Evolutionary conservation across 30 jellyfish, hydroid and myxozoan species (phyloP).

Genomic region (Clytia hemisphaerica): DNA sequence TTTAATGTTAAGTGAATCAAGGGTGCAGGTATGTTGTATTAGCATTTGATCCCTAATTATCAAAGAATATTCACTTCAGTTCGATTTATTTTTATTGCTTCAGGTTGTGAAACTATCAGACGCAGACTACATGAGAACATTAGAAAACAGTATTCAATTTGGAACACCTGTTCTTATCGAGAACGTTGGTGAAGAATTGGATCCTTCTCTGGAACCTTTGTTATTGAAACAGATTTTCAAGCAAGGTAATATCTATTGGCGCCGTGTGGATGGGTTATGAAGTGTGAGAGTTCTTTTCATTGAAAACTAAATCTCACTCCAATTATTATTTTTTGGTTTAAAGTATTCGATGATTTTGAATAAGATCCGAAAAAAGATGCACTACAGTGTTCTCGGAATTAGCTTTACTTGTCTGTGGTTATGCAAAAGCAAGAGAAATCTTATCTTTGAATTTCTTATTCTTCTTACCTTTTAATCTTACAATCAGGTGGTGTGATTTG

Average conservation of each 20-base stretch:
- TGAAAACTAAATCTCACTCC: not conserved
- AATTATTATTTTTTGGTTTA: no score
- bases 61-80: no score
- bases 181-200: constrained; percentile 88
- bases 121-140: constrained; percentile 82
- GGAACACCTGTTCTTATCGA: constrained; percentile 96
- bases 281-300: not conserved
- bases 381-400: no score
- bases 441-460: not conserved
- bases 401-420: no score
- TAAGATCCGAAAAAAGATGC: no score
- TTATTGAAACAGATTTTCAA: constrained; percentile 79
- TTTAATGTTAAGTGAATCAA: no score
- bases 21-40: no score
- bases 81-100: not conserved
- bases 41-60: no score
- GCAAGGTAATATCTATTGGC: constrained; percentile 50
- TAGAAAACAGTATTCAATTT: constrained; percentile 93
- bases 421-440: no score
- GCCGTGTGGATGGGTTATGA: not conserved
- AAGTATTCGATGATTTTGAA: no score
- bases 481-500: constrained; percentile 81
- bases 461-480: no score
- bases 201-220: constrained; percentile 88
- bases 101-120: constrained; percentile 80